phyloP scores from a whole-genome alignment of 35 echinoderm and acorn worm genomes.

The Hemicentrotus pulcherrimus region DNA sequence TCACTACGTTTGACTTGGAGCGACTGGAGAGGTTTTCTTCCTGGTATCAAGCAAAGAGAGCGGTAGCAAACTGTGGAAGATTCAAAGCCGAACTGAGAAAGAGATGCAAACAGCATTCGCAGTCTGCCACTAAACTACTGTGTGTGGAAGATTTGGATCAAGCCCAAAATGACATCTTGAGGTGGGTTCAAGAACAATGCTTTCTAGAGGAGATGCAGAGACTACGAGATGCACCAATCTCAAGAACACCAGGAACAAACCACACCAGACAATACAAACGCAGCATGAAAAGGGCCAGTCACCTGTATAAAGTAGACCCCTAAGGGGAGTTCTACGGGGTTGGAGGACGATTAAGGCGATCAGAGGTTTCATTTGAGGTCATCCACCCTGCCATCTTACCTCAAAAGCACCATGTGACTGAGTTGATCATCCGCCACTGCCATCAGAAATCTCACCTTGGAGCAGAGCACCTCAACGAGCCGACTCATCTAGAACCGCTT shows the following conservation, averaged over 20 bases:
- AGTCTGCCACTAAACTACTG: background rate
- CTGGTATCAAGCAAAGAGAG: slow-evolving; percentile 24
- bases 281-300: slow-evolving; percentile 20
- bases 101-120: background rate
- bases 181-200: slow-evolving; percentile 48
- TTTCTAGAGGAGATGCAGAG: background rate
- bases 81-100: background rate
- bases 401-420: slow-evolving; percentile 9
- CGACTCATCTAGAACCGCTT: slow-evolving; percentile 59
- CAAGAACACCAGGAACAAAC: too few species aligned
- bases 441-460: slow-evolving; percentile 46
- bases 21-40: too few species aligned
- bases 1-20: too few species aligned
- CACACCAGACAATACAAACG: background rate
- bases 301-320: slow-evolving; percentile 34
- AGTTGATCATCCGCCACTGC: slow-evolving; percentile 23
- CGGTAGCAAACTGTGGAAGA: slow-evolving; percentile 32
- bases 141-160: background rate
- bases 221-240: too few species aligned
- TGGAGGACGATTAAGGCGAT: slow-evolving; percentile 46
- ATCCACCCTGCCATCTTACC: slow-evolving; percentile 57
- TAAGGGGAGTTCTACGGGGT: slow-evolving; percentile 53
- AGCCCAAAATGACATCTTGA: slow-evolving; percentile 35
- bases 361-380: slow-evolving; percentile 2
- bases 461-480: slow-evolving; percentile 56